Evolutionary conservation across 1,140 invertebrate species (phyloP).

Genomic region (Bombus pyrosoma): DNA sequence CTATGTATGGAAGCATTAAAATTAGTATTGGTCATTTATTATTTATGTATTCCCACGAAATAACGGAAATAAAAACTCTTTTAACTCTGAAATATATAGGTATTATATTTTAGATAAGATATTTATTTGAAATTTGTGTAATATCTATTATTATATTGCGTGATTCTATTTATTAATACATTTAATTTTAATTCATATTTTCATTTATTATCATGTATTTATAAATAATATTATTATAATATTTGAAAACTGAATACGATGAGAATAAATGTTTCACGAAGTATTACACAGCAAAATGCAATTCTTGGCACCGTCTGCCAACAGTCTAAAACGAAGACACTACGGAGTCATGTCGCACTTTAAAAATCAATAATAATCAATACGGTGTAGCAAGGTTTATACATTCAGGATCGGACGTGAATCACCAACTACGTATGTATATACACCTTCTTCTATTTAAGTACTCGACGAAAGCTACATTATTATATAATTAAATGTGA

Average conservation of each 20-base stretch:
- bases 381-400: conserved; percentile 1
- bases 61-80: too few relatives aligned
- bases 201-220: too few relatives aligned
- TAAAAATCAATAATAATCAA: conserved; percentile 43
- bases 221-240: neutral
- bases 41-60: too few relatives aligned
- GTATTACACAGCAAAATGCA: neutral
- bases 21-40: too few relatives aligned
- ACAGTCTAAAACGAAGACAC: neutral
- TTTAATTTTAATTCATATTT: too few relatives aligned
- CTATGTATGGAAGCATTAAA: too few relatives aligned
- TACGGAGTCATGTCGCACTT: conserved; percentile 2
- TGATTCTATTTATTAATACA: too few relatives aligned
- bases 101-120: neutral
- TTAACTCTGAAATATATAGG: too few relatives aligned
- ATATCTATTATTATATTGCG: too few relatives aligned
- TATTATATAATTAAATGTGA: conserved; percentile 7
- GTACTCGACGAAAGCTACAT: neutral
- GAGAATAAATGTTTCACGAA: neutral
- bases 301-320: neutral
- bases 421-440: neutral
- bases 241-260: neutral
- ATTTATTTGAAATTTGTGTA: neutral
- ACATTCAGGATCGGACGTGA: conserved; percentile 3
- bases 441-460: neutral